Evolutionary conservation across 2,888 invertebrate genomes (phyloP).

Genomic region (Tetragonisca angustula): DNA sequence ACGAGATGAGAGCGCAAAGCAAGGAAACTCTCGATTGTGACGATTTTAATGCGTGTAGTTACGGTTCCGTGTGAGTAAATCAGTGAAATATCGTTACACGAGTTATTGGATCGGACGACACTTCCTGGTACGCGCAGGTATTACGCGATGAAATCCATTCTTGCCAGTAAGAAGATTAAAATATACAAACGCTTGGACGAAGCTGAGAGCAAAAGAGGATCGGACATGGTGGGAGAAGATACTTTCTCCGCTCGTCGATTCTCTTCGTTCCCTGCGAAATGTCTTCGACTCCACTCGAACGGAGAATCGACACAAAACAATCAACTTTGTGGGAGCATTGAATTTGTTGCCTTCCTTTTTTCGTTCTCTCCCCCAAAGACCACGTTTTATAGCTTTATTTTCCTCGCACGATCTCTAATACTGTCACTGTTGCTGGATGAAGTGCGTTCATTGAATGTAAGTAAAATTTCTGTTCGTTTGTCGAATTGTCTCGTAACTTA

Average conservation of each 20-base stretch:
- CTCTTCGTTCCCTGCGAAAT: constrained; percentile 33
- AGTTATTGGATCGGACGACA: not conserved
- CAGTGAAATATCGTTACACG: constrained; percentile 1
- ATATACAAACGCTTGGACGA: constrained; percentile 15
- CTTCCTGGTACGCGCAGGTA: constrained; percentile 8
- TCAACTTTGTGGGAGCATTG: constrained; percentile 56
- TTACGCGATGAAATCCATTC: constrained; percentile 36
- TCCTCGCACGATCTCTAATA: not conserved
- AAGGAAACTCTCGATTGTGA: not conserved
- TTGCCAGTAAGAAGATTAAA: constrained; percentile 33
- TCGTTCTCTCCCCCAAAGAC: not conserved
- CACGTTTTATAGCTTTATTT: constrained; percentile 5
- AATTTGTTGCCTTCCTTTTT: constrained; percentile 15
- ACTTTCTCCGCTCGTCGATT: constrained; percentile 57
- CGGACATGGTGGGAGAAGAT: constrained; percentile 19
- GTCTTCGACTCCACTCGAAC: constrained; percentile 32
- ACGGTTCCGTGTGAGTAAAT: constrained; percentile 1
- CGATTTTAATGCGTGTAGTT: not conserved
- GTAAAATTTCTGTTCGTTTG: not conserved
- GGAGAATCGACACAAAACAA: constrained; percentile 47
- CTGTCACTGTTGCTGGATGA: not conserved
- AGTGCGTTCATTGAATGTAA: not conserved
- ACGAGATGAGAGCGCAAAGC: too few relatives aligned
- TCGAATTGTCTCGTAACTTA: not conserved
- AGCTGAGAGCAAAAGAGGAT: constrained; percentile 24